A percentile compares a stretch with the other conserved stretches of the same genome.
phyloP scores from a whole-genome alignment of 2,113 vertebrate species.

The Manacus vitellinus region DNA sequence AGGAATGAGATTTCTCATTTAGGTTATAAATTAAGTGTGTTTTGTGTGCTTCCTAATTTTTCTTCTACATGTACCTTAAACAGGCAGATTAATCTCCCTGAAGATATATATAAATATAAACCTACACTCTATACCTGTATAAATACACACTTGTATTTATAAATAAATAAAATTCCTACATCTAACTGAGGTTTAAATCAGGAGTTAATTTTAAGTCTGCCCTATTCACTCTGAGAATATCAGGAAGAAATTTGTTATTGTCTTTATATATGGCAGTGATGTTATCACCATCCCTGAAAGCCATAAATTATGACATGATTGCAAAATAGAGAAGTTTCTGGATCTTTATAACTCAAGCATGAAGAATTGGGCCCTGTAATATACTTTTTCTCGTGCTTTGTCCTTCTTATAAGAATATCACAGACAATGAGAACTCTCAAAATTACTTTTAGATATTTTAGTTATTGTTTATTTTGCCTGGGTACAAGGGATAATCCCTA shows the following conservation, averaged over 20 bases:
- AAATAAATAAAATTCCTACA: neutral
- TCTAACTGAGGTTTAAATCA: neutral
- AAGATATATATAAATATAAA: neutral
- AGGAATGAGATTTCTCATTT: neutral
- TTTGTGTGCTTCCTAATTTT: neutral
- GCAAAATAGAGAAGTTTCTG: neutral
- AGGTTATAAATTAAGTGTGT: neutral
- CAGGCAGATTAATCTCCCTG: neutral
- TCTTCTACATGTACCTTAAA: neutral
- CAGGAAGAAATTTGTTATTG: neutral
- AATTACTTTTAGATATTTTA: neutral
- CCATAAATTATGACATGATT: neutral
- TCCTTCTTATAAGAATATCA: neutral
- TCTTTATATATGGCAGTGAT: neutral
- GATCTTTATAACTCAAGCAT: neutral
- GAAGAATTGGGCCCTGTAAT: neutral
- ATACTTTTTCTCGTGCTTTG: neutral
- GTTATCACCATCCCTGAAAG: neutral
- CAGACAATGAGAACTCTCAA: neutral
- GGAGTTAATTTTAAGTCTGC: neutral
- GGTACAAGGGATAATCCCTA: neutral
- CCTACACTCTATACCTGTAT: neutral
- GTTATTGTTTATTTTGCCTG: neutral
- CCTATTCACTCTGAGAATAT: neutral
- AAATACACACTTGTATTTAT: neutral